phyloP scores from a whole-genome alignment of 2,113 vertebrate genomes.

The Hepsetus odoe region DNA sequence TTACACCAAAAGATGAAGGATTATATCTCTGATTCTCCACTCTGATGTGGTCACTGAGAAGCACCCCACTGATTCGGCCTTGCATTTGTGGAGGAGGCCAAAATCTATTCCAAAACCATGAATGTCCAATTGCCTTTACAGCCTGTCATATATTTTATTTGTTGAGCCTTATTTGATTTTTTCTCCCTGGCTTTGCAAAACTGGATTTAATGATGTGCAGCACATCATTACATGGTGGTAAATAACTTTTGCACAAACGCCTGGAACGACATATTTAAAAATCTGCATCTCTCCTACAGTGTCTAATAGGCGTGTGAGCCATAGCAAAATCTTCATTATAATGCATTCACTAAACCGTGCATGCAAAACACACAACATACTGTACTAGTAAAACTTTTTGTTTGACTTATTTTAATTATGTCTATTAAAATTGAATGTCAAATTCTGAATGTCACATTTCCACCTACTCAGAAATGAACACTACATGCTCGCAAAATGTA shows the following conservation, averaged over 20 bases:
- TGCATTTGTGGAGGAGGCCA: background rate
- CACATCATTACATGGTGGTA: background rate
- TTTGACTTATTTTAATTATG: background rate
- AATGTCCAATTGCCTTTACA: background rate
- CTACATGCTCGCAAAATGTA: too few relatives aligned
- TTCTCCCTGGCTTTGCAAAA: background rate
- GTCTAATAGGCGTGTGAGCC: background rate
- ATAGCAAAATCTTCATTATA: background rate
- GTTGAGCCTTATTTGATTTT: background rate
- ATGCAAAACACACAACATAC: background rate
- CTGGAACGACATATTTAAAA: background rate
- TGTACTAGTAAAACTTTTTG: too few relatives aligned
- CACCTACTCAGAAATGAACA: too few relatives aligned
- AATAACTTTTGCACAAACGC: background rate
- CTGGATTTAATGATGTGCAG: background rate
- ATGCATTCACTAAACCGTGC: background rate
- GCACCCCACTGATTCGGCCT: background rate
- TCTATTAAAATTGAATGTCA: background rate
- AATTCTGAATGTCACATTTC: too few relatives aligned
- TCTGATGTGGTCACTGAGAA: background rate
- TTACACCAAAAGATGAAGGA: too few relatives aligned
- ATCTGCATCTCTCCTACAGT: background rate
- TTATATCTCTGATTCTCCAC: background rate
- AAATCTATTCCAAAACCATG: background rate
- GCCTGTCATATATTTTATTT: background rate